These are phyloP conservation scores for Festucalex cinctus DNA, from an alignment of 2,113 vertebrate species.

Conservation along the genomic window DNA sequence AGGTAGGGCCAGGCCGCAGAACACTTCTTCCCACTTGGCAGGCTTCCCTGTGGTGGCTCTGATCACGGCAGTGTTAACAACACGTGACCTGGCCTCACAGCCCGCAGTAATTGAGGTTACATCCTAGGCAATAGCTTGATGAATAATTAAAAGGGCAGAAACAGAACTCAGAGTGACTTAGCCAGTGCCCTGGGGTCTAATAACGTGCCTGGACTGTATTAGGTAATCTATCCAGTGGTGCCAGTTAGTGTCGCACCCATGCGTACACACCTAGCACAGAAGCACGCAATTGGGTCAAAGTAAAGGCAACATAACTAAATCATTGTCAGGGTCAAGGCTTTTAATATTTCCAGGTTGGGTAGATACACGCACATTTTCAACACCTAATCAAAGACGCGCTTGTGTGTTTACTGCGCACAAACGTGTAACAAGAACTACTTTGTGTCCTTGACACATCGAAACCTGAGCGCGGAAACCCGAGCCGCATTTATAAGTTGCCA, in stretches of 20 bases:
- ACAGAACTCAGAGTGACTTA: slow-evolving; percentile 59
- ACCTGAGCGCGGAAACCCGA: slow-evolving; percentile 56
- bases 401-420: not conserved
- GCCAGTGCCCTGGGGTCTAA: slow-evolving; percentile 71
- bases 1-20: slow-evolving; percentile 61
- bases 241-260: slow-evolving; percentile 54
- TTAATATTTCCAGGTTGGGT: slow-evolving; percentile 41
- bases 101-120: slow-evolving; percentile 67
- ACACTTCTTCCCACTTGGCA: slow-evolving; percentile 60
- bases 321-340: slow-evolving; percentile 50
- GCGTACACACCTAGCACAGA: slow-evolving; percentile 25
- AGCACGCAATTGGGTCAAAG: slow-evolving; percentile 47
- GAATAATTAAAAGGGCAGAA: slow-evolving; percentile 72
- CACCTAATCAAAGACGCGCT: not conserved
- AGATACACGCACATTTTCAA: not conserved
- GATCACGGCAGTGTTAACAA: slow-evolving; percentile 65
- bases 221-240: slow-evolving; percentile 73
- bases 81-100: slow-evolving; percentile 60
- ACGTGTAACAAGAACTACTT: slow-evolving; percentile 35
- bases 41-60: slow-evolving; percentile 60
- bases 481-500: slow-evolving; percentile 61
- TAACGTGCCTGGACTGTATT: slow-evolving; percentile 72
- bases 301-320: slow-evolving; percentile 51
- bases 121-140: slow-evolving; percentile 62
- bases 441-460: slow-evolving; percentile 57